phyloP scores from a whole-genome alignment of 2,888 invertebrate genomes.

The Oscheius sp. region DNA sequence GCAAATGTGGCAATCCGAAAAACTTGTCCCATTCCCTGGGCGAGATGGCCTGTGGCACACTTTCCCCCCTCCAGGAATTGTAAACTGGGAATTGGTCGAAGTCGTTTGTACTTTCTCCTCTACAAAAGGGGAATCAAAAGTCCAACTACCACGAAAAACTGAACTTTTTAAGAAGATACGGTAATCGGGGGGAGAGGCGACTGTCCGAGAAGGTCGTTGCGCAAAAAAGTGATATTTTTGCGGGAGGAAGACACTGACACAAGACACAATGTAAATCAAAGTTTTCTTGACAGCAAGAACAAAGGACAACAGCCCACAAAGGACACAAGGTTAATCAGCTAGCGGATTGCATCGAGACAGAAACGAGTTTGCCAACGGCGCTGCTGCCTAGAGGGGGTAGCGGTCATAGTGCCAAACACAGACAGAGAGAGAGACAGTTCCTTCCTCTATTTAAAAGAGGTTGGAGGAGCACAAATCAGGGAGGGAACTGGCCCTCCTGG shows the following conservation, averaged over 20 bases:
- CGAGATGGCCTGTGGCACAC: constrained; percentile 1
- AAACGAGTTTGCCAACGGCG: constrained; percentile 28
- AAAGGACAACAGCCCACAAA: constrained; percentile 28
- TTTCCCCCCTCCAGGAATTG: constrained; percentile 24
- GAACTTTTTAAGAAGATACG: constrained; percentile 9
- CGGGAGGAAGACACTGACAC: background rate
- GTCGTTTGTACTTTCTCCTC: background rate
- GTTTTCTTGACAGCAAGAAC: constrained; percentile 15
- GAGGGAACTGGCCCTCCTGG: background rate
- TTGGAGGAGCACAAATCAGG: background rate
- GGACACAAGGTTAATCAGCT: constrained; percentile 37
- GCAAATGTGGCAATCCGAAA: constrained; percentile 14
- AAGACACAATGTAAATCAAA: constrained; percentile 27
- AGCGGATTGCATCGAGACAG: constrained; percentile 29
- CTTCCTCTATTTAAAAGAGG: constrained; percentile 11
- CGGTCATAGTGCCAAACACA: background rate
- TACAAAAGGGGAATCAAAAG: background rate
- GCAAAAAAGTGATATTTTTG: background rate
- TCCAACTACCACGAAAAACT: background rate
- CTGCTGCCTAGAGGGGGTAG: background rate
- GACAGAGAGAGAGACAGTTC: background rate
- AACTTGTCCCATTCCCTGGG: constrained; percentile 23
- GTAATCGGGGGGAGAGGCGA: background rate
- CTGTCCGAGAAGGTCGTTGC: background rate
- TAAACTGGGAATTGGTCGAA: constrained; percentile 5